Evolutionary conservation across 1,140 invertebrate species (phyloP).

Genomic region (Drosophila obscura): DNA sequence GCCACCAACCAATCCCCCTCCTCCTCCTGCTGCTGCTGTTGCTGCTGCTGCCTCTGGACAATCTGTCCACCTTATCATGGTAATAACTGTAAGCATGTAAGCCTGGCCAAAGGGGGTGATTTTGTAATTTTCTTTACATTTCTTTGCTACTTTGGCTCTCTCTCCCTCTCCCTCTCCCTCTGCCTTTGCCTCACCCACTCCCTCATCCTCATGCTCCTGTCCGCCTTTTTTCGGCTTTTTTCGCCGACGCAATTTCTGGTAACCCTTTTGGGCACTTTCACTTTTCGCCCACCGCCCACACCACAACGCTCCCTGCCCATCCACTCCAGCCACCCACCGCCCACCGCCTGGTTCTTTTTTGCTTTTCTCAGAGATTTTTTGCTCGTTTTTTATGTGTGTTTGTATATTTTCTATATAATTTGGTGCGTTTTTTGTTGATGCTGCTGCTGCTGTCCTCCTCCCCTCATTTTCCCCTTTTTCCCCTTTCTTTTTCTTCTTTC

Average conservation of each 20-base stretch:
- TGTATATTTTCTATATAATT: conserved; percentile 75
- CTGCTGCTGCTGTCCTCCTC: conserved; percentile 13
- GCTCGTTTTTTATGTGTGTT: conserved; percentile 54
- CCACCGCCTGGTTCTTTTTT: conserved; percentile 19
- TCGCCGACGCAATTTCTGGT: conserved; percentile 63
- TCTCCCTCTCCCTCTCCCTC: neutral
- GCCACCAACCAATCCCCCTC: neutral
- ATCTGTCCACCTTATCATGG: conserved; percentile 75
- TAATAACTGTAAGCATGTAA: conserved; percentile 82
- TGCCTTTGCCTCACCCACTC: neutral
- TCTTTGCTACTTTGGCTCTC: conserved; percentile 61
- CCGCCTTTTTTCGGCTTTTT: conserved; percentile 9
- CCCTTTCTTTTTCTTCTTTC: neutral
- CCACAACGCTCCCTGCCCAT: neutral
- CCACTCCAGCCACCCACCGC: neutral
- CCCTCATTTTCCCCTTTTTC: neutral
- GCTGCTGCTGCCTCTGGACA: conserved; percentile 26
- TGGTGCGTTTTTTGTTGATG: conserved; percentile 55
- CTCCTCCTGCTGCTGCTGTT: neutral
- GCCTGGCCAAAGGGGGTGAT: conserved; percentile 79
- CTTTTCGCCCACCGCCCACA: neutral
- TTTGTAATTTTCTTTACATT: conserved; percentile 82
- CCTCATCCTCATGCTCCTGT: neutral
- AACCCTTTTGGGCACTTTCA: conserved; percentile 65
- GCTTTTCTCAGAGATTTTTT: conserved; percentile 52